Base-by-base conservation (phyloP, 1,140 invertebrate species). In the Druon quercuslanigerum region DNA sequence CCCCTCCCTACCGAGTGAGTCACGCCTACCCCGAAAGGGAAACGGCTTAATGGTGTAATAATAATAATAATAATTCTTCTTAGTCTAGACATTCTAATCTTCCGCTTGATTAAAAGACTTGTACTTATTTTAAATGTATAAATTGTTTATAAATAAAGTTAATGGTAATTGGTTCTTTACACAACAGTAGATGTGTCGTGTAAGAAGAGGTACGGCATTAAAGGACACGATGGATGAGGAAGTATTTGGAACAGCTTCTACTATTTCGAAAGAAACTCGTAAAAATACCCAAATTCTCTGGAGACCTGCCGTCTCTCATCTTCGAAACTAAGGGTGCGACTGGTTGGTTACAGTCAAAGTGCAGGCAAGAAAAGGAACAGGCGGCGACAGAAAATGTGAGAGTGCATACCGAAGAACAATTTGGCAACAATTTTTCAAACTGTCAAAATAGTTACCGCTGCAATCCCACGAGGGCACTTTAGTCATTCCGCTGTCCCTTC, bases 401-500 rank as follows among this genome's bases (percentile, higher is more conserved):
- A 75, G 60, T 75, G 60, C 74, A 71, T 70, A 80, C 72, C 57
- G 75, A 54, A 76, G 80, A 86, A 86, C 83, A 86, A 86, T 86
- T 84, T 86, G 81, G 81, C 78, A 83, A 83, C 85, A 86, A 86
- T 84, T 83, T 86, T 86, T 86, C 85, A 86, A 86, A 79, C 82
- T 84, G 85, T 86, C 83, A 84, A 86, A 86, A 86, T 82, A 86
- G 74, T 77, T 50, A 54, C 57, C 71, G 50, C 72, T 50, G 70
- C 16, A 46, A 66, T 83, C 83, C 79, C 85, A 40, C 46, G 81
- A 79, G 81, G 78, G 72, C 51, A 79, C 74, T 84, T 80, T 77
- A 72, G 70, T 81, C 76, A 79, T 77, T 50, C 50, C 51, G 2
- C 50, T 56, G 40, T 72, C 66, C 66, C 71, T 40, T 57, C 17